Percentiles rank a stretch among this genome's conserved stretches.
phyloP scores from a whole-genome alignment of 92 coral and sea anemone genomes.

The Blastomussa wellsi region DNA sequence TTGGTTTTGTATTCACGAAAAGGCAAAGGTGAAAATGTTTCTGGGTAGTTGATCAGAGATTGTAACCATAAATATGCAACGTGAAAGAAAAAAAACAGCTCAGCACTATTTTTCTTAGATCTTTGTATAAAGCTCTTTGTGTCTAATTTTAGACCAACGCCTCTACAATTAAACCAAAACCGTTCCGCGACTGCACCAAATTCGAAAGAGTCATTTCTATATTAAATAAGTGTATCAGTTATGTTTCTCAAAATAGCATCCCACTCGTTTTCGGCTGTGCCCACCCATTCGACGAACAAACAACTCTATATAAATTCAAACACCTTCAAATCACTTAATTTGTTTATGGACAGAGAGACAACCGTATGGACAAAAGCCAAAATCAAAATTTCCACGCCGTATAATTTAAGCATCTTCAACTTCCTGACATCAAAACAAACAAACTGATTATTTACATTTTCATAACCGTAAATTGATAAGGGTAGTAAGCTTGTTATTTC shows the following conservation, averaged over 20 bases:
- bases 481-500: constrained; percentile 1
- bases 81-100: neutral
- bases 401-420: neutral
- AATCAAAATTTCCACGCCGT: neutral
- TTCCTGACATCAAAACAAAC: constrained; percentile 10
- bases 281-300: neutral
- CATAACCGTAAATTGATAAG: neutral
- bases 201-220: neutral
- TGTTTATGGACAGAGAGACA: neutral
- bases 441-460: constrained; percentile 12
- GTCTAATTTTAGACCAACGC: neutral
- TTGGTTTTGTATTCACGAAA: neutral
- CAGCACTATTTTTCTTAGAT: neutral
- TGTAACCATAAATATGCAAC: neutral
- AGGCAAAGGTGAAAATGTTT: no score
- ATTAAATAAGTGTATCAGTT: neutral
- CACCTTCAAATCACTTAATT: neutral
- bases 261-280: constrained; percentile 1
- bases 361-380: neutral
- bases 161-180: constrained; percentile 13
- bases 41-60: neutral
- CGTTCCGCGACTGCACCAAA: neutral
- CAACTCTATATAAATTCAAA: neutral
- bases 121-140: neutral
- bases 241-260: constrained; percentile 29